Evolutionary conservation across 2,888 invertebrate genomes (phyloP).

Genomic region (Phyllotreta cruciferae): DNA sequence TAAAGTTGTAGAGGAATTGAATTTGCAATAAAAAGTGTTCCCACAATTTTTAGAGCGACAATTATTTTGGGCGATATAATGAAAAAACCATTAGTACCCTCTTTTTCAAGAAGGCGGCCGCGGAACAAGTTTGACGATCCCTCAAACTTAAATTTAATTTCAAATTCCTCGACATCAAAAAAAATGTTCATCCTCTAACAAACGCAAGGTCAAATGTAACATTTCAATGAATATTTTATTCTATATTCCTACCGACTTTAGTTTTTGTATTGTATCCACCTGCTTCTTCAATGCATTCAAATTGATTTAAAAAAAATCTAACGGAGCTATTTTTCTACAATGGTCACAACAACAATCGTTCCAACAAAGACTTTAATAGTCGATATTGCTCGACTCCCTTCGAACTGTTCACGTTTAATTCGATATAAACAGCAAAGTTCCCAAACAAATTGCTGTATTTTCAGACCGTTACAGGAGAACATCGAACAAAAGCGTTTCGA

Average conservation of each 20-base stretch:
- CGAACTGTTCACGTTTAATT: constrained; percentile 3
- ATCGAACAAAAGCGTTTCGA: constrained; percentile 6
- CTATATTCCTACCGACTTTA: neutral
- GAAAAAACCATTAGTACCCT: too few species aligned
- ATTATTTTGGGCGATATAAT: too few species aligned
- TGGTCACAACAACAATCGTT: constrained; percentile 9
- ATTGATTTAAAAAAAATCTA: constrained; percentile 8
- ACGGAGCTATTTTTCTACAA: constrained; percentile 3
- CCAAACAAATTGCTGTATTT: constrained; percentile 9
- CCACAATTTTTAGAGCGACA: too few species aligned
- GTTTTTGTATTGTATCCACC: constrained; percentile 1
- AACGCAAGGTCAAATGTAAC: too few species aligned
- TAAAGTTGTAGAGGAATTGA: too few species aligned
- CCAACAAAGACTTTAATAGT: constrained; percentile 8
- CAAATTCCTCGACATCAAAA: too few species aligned
- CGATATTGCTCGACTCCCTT: constrained; percentile 5
- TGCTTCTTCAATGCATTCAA: constrained; percentile 5
- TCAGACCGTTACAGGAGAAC: constrained; percentile 2
- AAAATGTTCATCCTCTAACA: too few species aligned
- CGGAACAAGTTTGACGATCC: too few species aligned
- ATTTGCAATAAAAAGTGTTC: too few species aligned
- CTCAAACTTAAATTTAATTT: too few species aligned
- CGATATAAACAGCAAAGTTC: constrained; percentile 9
- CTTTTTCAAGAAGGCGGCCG: too few species aligned
- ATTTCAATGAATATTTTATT: too few species aligned